Evolutionary conservation across 2,888 invertebrate species (phyloP).

Genomic region (Cephus pulcher): DNA sequence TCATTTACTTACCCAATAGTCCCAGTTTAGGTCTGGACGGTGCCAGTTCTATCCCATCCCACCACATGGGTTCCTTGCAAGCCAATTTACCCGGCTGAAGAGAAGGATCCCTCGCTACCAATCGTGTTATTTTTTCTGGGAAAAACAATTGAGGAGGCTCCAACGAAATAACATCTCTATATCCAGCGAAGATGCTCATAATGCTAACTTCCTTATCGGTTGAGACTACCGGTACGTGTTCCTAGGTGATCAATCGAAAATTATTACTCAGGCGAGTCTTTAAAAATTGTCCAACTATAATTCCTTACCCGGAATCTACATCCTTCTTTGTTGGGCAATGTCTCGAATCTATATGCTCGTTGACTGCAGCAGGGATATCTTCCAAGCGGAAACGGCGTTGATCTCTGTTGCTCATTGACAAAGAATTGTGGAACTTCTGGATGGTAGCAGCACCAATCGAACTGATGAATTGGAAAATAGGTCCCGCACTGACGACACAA

Average conservation of each 20-base stretch:
- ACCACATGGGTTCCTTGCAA: slow-evolving; percentile 79
- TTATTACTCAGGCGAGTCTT: slow-evolving; percentile 3
- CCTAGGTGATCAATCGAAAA: slow-evolving; percentile 64
- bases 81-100: slow-evolving; percentile 69
- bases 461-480: slow-evolving; percentile 81
- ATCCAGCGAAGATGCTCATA: slow-evolving; percentile 71
- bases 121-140: slow-evolving; percentile 75
- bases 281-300: neutral
- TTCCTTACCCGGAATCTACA: slow-evolving; percentile 57
- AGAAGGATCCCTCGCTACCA: slow-evolving; percentile 72
- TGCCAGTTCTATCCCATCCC: slow-evolving; percentile 77
- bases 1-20: slow-evolving; percentile 67
- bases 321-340: slow-evolving; percentile 74
- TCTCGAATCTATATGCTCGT: slow-evolving; percentile 84
- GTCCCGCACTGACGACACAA: slow-evolving; percentile 83
- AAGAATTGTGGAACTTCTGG: slow-evolving; percentile 83
- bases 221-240: slow-evolving; percentile 76
- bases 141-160: slow-evolving; percentile 77
- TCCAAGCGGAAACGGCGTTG: slow-evolving; percentile 78
- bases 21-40: slow-evolving; percentile 75
- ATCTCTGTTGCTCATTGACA: slow-evolving; percentile 75
- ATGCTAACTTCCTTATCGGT: slow-evolving; percentile 77
- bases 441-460: slow-evolving; percentile 86
- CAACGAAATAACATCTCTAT: slow-evolving; percentile 73
- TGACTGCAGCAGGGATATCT: slow-evolving; percentile 89